These are phyloP conservation scores for Tinea trinotella DNA, from an alignment of 2,888 invertebrate species.

Conservation along the genomic window DNA sequence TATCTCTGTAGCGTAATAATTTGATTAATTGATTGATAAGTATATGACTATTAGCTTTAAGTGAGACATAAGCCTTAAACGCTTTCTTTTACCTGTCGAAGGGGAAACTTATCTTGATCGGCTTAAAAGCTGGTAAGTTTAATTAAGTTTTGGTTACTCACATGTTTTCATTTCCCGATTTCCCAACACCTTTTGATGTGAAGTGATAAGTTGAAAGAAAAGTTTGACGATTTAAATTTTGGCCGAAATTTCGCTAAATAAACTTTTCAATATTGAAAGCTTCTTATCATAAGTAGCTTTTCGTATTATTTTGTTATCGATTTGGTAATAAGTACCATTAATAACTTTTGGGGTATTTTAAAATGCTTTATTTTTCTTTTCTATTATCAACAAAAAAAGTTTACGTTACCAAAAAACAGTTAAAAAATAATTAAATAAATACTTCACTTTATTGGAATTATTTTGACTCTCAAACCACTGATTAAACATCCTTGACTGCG, in stretches of 20 bases:
- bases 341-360: too few relatives aligned
- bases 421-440: too few relatives aligned
- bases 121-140: conserved; percentile 35
- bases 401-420: too few relatives aligned
- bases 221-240: conserved; percentile 1
- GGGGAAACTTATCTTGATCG: conserved; percentile 49
- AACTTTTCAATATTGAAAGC: conserved; percentile 4
- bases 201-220: background rate
- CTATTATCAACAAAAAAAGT: too few relatives aligned
- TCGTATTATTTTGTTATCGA: background rate
- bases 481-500: too few relatives aligned
- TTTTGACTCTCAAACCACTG: too few relatives aligned
- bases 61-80: conserved; percentile 24
- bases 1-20: too few relatives aligned
- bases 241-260: background rate
- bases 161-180: conserved; percentile 15
- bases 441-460: too few relatives aligned
- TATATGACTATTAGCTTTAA: too few relatives aligned
- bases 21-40: too few relatives aligned
- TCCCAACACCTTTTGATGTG: conserved; percentile 9
- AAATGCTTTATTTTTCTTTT: too few relatives aligned
- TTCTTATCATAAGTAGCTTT: conserved; percentile 2
- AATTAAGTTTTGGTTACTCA: conserved; percentile 32
- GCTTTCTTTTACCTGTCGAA: conserved; percentile 44
- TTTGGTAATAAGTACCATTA: background rate